Conservation (phyloP, 2,113 vertebrate species). For the Hydrochoerus hydrochaeris region DNA sequence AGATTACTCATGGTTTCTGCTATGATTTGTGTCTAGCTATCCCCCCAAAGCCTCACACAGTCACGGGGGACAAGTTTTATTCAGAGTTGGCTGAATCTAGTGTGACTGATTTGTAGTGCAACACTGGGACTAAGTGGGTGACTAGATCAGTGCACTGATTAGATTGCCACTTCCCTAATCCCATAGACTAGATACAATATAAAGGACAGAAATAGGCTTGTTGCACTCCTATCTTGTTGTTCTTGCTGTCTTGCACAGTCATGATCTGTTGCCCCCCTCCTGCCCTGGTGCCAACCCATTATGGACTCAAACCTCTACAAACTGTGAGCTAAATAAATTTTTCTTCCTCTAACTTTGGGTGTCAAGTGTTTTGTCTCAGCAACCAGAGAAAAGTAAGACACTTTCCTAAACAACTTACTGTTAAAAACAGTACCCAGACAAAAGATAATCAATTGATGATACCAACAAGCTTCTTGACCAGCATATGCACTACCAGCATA, state of each 20-base stretch:
- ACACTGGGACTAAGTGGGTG: neutral
- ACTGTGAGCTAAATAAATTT: neutral
- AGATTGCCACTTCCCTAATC: neutral
- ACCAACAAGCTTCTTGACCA: slow-evolving; percentile 21
- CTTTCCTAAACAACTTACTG: slow-evolving; percentile 13
- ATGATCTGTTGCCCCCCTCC: neutral
- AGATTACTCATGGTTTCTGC: neutral
- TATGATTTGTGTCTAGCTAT: neutral
- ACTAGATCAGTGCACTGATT: neutral
- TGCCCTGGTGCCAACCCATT: neutral
- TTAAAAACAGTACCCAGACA: neutral
- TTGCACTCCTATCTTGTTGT: neutral
- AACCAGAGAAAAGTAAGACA: neutral
- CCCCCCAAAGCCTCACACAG: neutral
- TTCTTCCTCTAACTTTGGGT: neutral
- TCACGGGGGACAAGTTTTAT: neutral
- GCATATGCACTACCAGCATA: neutral
- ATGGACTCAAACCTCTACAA: neutral
- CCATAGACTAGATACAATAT: neutral
- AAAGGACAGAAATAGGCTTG: neutral
- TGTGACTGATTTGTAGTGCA: neutral
- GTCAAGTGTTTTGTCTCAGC: neutral
- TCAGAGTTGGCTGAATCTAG: neutral
- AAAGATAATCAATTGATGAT: neutral
- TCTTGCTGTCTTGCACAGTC: neutral